These are phyloP conservation scores for Odontamblyopus lacepedii DNA, from an alignment of 2,797 vertebrate genomes.

Conservation along the genomic window DNA sequence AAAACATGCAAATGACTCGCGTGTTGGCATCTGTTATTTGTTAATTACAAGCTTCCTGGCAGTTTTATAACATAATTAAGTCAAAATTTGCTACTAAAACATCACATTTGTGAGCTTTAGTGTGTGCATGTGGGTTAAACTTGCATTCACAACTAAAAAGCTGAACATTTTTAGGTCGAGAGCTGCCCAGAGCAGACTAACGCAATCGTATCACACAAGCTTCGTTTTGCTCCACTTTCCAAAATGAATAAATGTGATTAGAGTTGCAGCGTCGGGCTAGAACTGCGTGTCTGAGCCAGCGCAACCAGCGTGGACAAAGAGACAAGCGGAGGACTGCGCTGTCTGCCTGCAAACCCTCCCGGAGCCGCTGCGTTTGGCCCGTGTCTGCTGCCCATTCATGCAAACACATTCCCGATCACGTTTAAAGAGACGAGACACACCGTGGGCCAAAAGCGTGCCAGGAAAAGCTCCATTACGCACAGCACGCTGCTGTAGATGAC, in stretches of 20 bases:
- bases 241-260: slow-evolving; percentile 44
- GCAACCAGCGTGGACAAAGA: slow-evolving; percentile 55
- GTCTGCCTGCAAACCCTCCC: neutral
- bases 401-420: slow-evolving; percentile 41
- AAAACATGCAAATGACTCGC: neutral
- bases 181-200: slow-evolving; percentile 16
- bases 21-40: slow-evolving; percentile 23
- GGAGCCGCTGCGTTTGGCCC: slow-evolving; percentile 7
- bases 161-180: slow-evolving; percentile 40
- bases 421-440: slow-evolving; percentile 9
- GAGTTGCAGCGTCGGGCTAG: slow-evolving; percentile 28
- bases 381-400: slow-evolving; percentile 59
- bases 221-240: slow-evolving; percentile 7
- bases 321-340: slow-evolving; percentile 22
- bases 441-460: neutral
- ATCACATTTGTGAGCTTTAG: neutral
- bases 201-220: neutral
- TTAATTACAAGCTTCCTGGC: slow-evolving; percentile 22
- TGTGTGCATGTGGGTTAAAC: slow-evolving; percentile 22
- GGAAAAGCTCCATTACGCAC: neutral
- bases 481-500: no score
- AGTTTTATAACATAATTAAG: neutral
- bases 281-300: neutral
- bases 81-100: neutral
- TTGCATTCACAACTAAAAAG: slow-evolving; percentile 11